Evolutionary conservation across 2,888 invertebrate species (phyloP), one percentile per base, ranked within the genome.

Genomic region (Strigamia crassipes): DNA sequence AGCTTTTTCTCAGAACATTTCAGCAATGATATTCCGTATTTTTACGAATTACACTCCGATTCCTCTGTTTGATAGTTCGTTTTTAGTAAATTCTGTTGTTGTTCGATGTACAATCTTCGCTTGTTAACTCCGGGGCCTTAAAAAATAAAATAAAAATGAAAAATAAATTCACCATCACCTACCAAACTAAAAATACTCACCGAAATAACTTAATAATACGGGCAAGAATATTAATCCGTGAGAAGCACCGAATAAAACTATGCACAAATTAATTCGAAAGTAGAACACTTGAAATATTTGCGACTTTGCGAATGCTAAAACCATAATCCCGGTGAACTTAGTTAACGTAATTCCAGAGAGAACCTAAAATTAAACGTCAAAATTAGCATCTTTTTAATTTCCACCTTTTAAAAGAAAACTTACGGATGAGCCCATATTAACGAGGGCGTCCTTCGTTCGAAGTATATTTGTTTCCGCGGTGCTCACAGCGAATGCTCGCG

Each of bases 201-300:
- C 99, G 88, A 97, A 93, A 91, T 96, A 98, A 89, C 96, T 97
- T 85, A 99, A 93, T 86, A 99, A 91, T 83, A 99, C 98, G 9
- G 99, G 99, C 85, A 99, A 90, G 90, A 99, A 98, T 86, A 99
- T 93, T 83, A 99, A 92, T 23, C 99, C 99, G 89, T 99, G 99
- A 6, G 96, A 93, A 12, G 99, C 99, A 82, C 99, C 99, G 88
- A 96, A 94, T 83, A 99, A 87, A 82, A 99, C 99, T 86, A 99
- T 99, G 82, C 97, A 96, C 87, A 99, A 90, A 89, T 99, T 99
- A 96, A 98, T 97, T 85, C 96, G 92, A 91, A 97, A 97, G 90
- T 97, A 97, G 90, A 96, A 97, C 31, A 91, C 88, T 89, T 94
- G 92, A 90, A 99, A 99, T 85, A 99, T 96, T 90, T 98, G 97